phyloP scores from a whole-genome alignment of 1,140 invertebrate species.

The Microplitis mediator region DNA sequence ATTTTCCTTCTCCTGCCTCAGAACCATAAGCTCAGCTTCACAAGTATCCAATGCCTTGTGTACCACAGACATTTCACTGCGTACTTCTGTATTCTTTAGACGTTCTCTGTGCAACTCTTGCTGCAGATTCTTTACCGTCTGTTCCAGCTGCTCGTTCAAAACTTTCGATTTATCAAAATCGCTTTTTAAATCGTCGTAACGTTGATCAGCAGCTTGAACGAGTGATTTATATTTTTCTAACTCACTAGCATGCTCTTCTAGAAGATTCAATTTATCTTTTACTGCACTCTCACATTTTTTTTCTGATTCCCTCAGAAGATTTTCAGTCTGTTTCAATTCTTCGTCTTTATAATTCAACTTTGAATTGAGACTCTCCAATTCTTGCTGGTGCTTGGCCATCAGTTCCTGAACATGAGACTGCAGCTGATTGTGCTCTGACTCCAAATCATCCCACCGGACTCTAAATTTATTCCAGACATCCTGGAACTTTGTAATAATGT shows the following conservation, averaged over 20 bases:
- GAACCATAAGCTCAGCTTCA: conserved; percentile 62
- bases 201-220: conserved; percentile 49
- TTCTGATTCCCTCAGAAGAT: conserved; percentile 71
- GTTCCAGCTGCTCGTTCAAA: conserved; percentile 46
- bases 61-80: conserved; percentile 60
- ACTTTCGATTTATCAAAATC: conserved; percentile 53
- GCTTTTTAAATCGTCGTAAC: conserved; percentile 46
- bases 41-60: conserved; percentile 63
- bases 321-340: conserved; percentile 71
- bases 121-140: conserved; percentile 45
- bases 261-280: conserved; percentile 61
- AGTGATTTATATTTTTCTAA: conserved; percentile 54
- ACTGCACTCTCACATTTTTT: conserved; percentile 68
- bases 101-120: conserved; percentile 55
- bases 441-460: conserved; percentile 53
- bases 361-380: conserved; percentile 46
- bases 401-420: conserved; percentile 49
- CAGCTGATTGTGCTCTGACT: conserved; percentile 53
- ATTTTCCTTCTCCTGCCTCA: conserved; percentile 64
- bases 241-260: conserved; percentile 53
- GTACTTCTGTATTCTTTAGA: conserved; percentile 46
- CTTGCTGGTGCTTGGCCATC: conserved; percentile 49
- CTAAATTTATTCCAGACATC: conserved; percentile 64
- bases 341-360: conserved; percentile 69
- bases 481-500: conserved; percentile 69